Base-by-base conservation (phyloP, 2,888 invertebrate genomes). In the Halocaridina rubra region DNA sequence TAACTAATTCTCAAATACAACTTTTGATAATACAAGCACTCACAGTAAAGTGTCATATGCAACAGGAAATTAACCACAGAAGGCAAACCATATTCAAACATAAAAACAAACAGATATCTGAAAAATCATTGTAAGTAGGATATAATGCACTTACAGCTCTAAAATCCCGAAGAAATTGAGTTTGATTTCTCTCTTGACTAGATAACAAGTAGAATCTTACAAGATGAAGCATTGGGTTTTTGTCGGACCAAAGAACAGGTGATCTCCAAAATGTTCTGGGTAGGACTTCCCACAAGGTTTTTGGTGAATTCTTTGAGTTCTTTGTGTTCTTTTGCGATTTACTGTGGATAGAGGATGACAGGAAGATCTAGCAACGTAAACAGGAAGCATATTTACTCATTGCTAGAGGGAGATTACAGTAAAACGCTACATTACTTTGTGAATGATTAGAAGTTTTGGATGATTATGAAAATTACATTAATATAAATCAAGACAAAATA, bases 141-240 rank as follows among this genome's bases (percentile, higher is more conserved):
- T n/a, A n/a, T n/a, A 53, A 53, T 3, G 53, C n/a, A 53, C 53
- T 53, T 10, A 53, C 53, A 53, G 4, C 7, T 53, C 7, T 53
- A 19, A 53, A 53, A 53, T 53, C 53, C 0, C 19, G 53, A 3
- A 53, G 53, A 19, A 53, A 53, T 19, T 53, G 10, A 16, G 53
- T 5, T 19, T 5, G 4, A 19, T 10, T 13, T 13, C 53, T 53
- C 0, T 19, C n/a, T 10, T 53, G 53, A 53, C 57, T 76, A 3
- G 81, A 71, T 13, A 81, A 76, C 13, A 81, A 69, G 81, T 81
- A 81, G 69, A 67, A 76, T n/a, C 69, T 32, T 8, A 77, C 22
- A 13, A 81, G 59, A 76, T 81, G 81, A 5, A 77, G 71, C 10
- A 81, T 39, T 0, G 81, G 81, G 67, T 81, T 76, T 57, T 77